A percentile compares a stretch with the other conserved stretches of the same genome.
Conservation (phyloP, 2,797 vertebrate genomes). For the Hemitrygon akajei region DNA sequence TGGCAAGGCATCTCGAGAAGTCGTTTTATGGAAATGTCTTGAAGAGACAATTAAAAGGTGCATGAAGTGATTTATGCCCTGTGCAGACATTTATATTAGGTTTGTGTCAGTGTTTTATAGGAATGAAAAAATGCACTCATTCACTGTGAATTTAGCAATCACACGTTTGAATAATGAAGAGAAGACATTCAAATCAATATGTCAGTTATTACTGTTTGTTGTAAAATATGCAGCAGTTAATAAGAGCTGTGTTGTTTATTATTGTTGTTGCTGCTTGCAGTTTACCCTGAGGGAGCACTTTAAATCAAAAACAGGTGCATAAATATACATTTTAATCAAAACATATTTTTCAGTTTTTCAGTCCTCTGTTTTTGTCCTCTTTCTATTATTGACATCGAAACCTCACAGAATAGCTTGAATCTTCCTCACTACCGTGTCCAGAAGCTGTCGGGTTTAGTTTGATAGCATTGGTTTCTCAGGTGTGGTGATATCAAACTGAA, state of each 20-base stretch:
- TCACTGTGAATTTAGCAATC: slow-evolving; percentile 38
- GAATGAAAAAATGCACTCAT: slow-evolving; percentile 38
- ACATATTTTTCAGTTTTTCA: not conserved
- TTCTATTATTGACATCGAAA: not conserved
- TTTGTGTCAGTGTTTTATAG: slow-evolving; percentile 41
- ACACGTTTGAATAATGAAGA: slow-evolving; percentile 39
- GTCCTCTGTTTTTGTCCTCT: not conserved
- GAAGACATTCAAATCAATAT: slow-evolving; percentile 32
- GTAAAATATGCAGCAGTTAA: slow-evolving; percentile 24
- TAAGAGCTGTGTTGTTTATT: not conserved
- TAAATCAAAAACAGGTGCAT: slow-evolving; percentile 14
- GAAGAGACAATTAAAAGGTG: slow-evolving; percentile 32
- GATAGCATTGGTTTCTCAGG: no score
- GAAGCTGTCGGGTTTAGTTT: no score
- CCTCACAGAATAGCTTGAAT: not conserved
- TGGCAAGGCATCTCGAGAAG: slow-evolving; percentile 33
- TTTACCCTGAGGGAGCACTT: not conserved
- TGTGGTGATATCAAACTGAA: no score
- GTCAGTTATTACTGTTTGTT: slow-evolving; percentile 24
- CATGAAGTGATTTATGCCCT: slow-evolving; percentile 34
- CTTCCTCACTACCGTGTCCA: not conserved
- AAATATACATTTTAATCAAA: not conserved
- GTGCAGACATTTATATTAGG: slow-evolving; percentile 38
- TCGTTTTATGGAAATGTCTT: slow-evolving; percentile 33
- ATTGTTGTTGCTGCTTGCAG: not conserved